These are phyloP conservation scores for Sander lucioperca DNA, from an alignment of 2,113 vertebrate species.

Conservation along the genomic window DNA sequence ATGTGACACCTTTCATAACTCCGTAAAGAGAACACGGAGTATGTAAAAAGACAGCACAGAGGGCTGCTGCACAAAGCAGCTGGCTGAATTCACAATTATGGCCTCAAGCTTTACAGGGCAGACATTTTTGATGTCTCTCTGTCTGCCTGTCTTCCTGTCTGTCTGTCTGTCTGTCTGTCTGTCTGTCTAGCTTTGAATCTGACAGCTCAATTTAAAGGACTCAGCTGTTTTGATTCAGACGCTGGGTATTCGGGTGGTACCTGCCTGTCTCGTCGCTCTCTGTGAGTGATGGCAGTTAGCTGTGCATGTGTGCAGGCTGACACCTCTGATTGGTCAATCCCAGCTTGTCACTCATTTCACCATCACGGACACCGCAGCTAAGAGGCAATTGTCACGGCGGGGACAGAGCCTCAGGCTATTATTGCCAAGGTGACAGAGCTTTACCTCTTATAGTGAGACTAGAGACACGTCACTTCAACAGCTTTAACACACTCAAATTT, in stretches of 20 bases:
- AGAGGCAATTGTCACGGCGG: slow-evolving; percentile 48
- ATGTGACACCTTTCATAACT: slow-evolving; percentile 69
- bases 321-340: slow-evolving; percentile 75
- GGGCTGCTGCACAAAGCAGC: slow-evolving; percentile 50
- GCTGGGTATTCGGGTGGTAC: slow-evolving; percentile 51
- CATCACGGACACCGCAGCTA: slow-evolving; percentile 34
- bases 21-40: slow-evolving; percentile 40
- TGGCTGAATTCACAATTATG: slow-evolving; percentile 64
- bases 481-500: slow-evolving; percentile 58
- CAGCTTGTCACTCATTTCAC: slow-evolving; percentile 64
- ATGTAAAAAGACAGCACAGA: slow-evolving; percentile 60
- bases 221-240: slow-evolving; percentile 57
- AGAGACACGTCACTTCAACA: slow-evolving; percentile 45
- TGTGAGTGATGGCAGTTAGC: slow-evolving; percentile 56
- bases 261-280: slow-evolving; percentile 53
- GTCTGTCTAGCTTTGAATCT: slow-evolving; percentile 42
- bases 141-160: slow-evolving; percentile 20
- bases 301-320: slow-evolving; percentile 58
- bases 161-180: slow-evolving; percentile 1
- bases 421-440: slow-evolving; percentile 58
- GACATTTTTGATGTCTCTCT: slow-evolving; percentile 45
- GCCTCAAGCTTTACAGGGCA: slow-evolving; percentile 59
- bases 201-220: slow-evolving; percentile 70
- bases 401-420: slow-evolving; percentile 58
- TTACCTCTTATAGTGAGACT: slow-evolving; percentile 47